A percentile compares a stretch with the other conserved stretches of the same genome.
phyloP scores from a whole-genome alignment of 2,888 invertebrate species.

The Aporophyla nigra region DNA sequence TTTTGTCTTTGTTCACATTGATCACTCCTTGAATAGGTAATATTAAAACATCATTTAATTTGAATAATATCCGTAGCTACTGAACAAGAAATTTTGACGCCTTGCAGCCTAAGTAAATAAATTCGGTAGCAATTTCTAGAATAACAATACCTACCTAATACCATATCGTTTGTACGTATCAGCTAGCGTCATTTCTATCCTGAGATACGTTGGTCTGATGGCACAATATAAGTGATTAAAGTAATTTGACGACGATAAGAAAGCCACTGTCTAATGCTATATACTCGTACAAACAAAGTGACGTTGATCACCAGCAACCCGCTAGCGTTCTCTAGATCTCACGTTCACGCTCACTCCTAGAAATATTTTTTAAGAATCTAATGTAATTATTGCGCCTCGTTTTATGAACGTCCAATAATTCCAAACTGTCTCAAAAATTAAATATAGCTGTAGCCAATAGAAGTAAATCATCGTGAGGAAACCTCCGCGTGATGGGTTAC shows the following conservation, averaged over 20 bases:
- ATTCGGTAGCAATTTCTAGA: conserved; percentile 7
- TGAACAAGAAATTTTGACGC: neutral
- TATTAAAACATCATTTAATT: neutral
- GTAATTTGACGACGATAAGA: conserved; percentile 20
- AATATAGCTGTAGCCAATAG: neutral
- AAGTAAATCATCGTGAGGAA: too few species aligned
- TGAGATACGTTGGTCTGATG: neutral
- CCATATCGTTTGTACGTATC: conserved; percentile 2
- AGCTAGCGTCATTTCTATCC: neutral
- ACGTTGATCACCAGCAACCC: neutral
- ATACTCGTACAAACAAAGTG: neutral
- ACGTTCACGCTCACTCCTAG: neutral
- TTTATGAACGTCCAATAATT: neutral
- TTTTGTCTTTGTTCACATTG: neutral
- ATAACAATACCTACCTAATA: neutral
- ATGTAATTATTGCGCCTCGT: neutral
- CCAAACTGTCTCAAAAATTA: neutral
- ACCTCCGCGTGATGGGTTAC: too few species aligned
- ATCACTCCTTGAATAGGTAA: too few species aligned
- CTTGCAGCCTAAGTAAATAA: neutral
- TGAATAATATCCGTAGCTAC: neutral
- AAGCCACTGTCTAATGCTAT: neutral
- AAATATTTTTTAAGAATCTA: neutral
- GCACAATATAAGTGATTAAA: conserved; percentile 12
- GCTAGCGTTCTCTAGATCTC: neutral